Percentiles rank a stretch among this genome's conserved stretches.
These are phyloP conservation scores for Tillus elongatus DNA, from an alignment of 2,888 invertebrate genomes.

Conservation along the genomic window DNA sequence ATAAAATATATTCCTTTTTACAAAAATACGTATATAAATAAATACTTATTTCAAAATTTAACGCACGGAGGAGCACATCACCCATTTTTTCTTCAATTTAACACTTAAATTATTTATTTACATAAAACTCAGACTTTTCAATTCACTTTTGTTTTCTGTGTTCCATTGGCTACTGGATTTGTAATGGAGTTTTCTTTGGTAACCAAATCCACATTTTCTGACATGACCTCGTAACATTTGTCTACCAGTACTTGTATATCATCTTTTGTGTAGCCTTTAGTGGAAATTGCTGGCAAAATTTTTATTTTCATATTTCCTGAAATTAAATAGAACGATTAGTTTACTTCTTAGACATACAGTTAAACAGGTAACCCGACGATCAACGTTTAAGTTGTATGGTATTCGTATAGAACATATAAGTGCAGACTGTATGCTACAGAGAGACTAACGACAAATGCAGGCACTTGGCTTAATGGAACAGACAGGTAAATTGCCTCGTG, in stretches of 20 bases:
- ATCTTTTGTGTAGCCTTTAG: conserved; percentile 52
- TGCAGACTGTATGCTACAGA: too few species aligned
- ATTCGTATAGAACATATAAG: too few species aligned
- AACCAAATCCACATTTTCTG: conserved; percentile 49
- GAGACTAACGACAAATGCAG: too few species aligned
- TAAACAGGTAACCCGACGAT: too few species aligned
- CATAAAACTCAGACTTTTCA: conserved; percentile 4
- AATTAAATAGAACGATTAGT: conserved; percentile 17
- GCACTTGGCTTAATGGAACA: too few species aligned
- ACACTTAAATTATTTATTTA: conserved; percentile 5
- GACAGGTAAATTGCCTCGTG: too few species aligned
- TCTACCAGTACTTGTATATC: conserved; percentile 57
- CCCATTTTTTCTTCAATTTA: too few species aligned
- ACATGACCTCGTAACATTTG: conserved; percentile 58
- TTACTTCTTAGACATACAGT: conserved; percentile 4
- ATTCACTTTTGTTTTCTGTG: background rate
- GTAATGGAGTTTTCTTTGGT: conserved; percentile 38
- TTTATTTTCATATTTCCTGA: conserved; percentile 60
- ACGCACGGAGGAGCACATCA: too few species aligned
- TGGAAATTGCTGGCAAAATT: conserved; percentile 64
- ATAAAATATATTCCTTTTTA: too few species aligned
- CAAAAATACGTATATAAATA: too few species aligned
- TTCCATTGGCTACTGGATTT: conserved; percentile 2
- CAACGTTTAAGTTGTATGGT: too few species aligned
- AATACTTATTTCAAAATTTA: too few species aligned